phyloP scores from a whole-genome alignment of 2,797 vertebrate species.

The Australoheros facetus region DNA sequence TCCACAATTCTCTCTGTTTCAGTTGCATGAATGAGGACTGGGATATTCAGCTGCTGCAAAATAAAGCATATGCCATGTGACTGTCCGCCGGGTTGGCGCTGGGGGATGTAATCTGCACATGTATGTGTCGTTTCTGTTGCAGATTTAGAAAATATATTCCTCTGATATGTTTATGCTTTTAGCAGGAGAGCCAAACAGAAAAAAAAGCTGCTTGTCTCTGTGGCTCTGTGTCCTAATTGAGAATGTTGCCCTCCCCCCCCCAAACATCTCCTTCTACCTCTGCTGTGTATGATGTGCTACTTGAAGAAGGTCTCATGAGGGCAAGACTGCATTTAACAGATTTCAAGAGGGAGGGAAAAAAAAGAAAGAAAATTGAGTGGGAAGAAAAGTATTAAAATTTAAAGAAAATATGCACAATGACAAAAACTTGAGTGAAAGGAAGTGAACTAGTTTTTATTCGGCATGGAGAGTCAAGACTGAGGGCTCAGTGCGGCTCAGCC shows the following conservation, averaged over 20 bases:
- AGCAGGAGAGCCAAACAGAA: not conserved
- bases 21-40: not conserved
- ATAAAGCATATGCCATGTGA: not conserved
- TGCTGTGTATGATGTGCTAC: constrained; percentile 13
- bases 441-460: not conserved
- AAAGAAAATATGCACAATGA: constrained; percentile 2
- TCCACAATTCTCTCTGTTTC: not conserved
- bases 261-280: not conserved
- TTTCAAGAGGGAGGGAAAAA: constrained; percentile 9
- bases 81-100: not conserved
- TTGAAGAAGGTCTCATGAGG: constrained; percentile 32
- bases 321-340: constrained; percentile 22
- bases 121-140: constrained; percentile 1
- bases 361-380: not conserved
- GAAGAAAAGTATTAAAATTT: constrained; percentile 8
- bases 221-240: constrained; percentile 3
- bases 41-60: not conserved
- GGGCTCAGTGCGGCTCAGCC: constrained; percentile 12
- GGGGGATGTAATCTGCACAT: constrained; percentile 9
- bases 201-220: not conserved
- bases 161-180: not conserved
- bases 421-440: not conserved
- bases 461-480: not conserved
- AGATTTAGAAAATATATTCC: constrained; percentile 3
- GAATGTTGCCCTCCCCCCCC: not conserved